phyloP scores from a whole-genome alignment of 2,113 vertebrate genomes.

The Eptatretus burgeri region DNA sequence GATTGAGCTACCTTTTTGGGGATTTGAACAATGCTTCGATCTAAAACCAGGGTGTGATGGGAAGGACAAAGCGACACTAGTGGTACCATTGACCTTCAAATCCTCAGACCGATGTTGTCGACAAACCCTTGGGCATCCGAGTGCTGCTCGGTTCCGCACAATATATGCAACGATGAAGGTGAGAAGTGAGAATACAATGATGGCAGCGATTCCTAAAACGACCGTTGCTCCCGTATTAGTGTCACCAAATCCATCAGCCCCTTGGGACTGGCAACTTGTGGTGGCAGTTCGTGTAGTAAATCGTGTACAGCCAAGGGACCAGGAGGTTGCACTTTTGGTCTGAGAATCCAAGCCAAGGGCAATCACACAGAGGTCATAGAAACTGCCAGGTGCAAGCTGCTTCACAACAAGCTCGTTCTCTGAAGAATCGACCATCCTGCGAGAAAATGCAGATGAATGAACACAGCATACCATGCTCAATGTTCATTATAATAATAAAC shows the following conservation, averaged over 20 bases:
- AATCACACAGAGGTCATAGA: constrained; percentile 3
- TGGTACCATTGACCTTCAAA: too few relatives aligned
- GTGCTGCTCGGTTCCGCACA: neutral
- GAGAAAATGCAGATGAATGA: too few relatives aligned
- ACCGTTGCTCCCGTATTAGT: neutral
- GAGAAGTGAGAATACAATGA: constrained; percentile 3
- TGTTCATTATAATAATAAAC: too few relatives aligned
- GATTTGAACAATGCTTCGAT: too few relatives aligned
- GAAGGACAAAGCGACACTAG: too few relatives aligned
- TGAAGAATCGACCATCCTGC: too few relatives aligned
- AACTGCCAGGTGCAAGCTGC: neutral
- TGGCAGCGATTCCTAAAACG: constrained; percentile 2
- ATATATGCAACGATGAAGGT: constrained; percentile 1
- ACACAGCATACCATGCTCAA: too few relatives aligned
- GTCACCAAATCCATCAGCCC: neutral
- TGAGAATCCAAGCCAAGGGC: neutral
- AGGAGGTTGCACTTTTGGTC: neutral
- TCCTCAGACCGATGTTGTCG: neutral
- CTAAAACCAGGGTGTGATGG: too few relatives aligned
- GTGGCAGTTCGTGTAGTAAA: neutral
- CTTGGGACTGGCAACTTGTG: neutral
- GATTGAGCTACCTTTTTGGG: too few relatives aligned
- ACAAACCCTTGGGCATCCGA: neutral
- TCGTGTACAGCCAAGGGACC: neutral
- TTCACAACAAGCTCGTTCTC: neutral